phyloP scores from a whole-genome alignment of 2,888 invertebrate genomes.

The Mesorhabditis spiculigera region DNA sequence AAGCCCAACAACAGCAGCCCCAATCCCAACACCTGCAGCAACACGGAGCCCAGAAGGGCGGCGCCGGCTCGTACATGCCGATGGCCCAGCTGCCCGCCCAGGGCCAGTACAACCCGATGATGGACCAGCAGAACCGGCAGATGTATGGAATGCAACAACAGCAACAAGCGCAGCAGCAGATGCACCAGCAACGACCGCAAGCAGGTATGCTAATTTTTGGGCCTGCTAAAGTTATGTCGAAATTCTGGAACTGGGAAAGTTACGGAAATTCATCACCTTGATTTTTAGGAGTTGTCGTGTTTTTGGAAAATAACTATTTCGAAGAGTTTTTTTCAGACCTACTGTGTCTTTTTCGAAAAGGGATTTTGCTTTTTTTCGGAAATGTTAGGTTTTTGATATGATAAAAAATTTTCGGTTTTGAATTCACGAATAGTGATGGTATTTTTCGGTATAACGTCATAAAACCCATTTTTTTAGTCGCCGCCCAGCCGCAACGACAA shows the following conservation, averaged over 20 bases:
- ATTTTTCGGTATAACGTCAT: too few species aligned
- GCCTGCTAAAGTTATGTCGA: conserved; percentile 21
- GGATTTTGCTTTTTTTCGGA: too few species aligned
- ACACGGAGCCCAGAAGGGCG: conserved; percentile 13
- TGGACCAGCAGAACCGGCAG: neutral
- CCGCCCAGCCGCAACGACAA: too few species aligned
- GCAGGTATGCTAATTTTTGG: neutral
- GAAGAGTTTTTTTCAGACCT: too few species aligned
- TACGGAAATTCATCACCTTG: neutral
- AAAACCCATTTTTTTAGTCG: too few species aligned
- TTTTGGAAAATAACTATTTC: too few species aligned
- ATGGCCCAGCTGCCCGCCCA: too few species aligned
- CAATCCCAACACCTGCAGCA: conserved; percentile 49
- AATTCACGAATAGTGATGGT: too few species aligned
- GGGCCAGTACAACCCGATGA: neutral
- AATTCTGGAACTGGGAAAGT: conserved; percentile 58
- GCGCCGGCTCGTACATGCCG: neutral
- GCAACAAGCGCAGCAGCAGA: conserved; percentile 16
- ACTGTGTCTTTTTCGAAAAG: neutral
- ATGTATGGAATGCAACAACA: conserved; percentile 10
- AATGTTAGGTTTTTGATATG: too few species aligned
- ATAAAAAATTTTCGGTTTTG: too few species aligned
- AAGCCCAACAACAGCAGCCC: conserved; percentile 6
- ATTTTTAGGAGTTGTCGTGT: too few species aligned
- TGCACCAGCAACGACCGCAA: neutral